Evolutionary conservation across 2,888 invertebrate species (phyloP).

Genomic region (Alentia gelatinosa): DNA sequence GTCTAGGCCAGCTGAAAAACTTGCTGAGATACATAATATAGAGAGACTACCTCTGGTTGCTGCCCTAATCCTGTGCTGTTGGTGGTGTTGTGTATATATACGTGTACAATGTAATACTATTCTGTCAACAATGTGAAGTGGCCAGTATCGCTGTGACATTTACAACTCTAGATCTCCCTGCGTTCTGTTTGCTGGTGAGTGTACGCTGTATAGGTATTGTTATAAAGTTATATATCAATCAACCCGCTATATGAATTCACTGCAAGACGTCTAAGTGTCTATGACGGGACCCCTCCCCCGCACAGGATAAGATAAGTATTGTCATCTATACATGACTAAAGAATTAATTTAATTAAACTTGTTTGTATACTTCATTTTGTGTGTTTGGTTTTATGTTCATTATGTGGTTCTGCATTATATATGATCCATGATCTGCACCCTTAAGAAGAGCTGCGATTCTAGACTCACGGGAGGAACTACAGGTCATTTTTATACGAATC

Average conservation of each 20-base stretch:
- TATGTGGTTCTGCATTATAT: background rate
- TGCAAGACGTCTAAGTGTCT: background rate
- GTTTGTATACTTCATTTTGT: constrained; percentile 34
- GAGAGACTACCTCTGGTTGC: background rate
- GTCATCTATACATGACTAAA: background rate
- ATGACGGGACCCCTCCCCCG: background rate
- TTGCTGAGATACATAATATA: too few species aligned
- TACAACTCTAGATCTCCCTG: background rate
- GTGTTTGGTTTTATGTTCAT: background rate
- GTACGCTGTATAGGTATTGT: background rate
- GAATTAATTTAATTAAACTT: constrained; percentile 44
- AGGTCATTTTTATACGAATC: too few species aligned
- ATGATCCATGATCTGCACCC: background rate
- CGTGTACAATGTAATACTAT: background rate
- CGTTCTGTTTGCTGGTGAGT: background rate
- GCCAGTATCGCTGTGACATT: background rate
- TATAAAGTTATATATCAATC: constrained; percentile 19
- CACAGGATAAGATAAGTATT: background rate
- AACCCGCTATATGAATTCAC: background rate
- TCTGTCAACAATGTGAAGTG: constrained; percentile 11
- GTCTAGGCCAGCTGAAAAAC: too few species aligned
- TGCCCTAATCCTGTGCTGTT: background rate
- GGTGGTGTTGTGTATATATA: constrained; percentile 31
- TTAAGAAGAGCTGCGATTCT: too few species aligned
- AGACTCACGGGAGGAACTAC: too few species aligned